Evolutionary conservation across 1,140 invertebrate genomes (phyloP).

Genomic region (Nephila pilipes): DNA sequence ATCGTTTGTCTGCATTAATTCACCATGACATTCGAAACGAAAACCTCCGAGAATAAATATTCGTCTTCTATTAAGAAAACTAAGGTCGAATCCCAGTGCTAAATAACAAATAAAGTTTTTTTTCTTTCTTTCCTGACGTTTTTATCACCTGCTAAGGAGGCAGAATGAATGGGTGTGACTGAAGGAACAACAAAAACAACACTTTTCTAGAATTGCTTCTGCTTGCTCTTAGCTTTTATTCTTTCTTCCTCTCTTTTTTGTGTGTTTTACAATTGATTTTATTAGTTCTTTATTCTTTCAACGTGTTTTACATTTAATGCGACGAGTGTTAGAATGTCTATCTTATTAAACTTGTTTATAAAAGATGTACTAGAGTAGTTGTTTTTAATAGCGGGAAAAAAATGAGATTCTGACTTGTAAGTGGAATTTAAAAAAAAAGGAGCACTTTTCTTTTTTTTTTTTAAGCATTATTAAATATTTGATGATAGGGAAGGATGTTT

Average conservation of each 20-base stretch:
- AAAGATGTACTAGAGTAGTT: neutral
- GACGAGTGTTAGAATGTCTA: neutral
- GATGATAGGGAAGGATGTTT: no score
- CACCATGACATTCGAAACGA: neutral
- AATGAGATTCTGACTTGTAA: no score
- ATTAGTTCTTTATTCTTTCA: neutral
- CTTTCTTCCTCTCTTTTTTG: neutral
- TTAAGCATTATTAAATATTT: no score
- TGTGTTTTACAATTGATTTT: constrained; percentile 2
- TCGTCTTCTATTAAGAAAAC: constrained; percentile 4
- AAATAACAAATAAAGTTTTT: constrained; percentile 36
- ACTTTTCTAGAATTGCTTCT: constrained; percentile 23
- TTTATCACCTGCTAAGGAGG: constrained; percentile 48
- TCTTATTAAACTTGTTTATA: neutral
- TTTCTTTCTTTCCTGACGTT: neutral
- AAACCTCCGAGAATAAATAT: neutral
- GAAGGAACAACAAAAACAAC: constrained; percentile 7
- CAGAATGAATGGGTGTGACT: constrained; percentile 26
- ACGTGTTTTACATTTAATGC: neutral
- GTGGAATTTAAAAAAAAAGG: no score
- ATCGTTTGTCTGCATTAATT: constrained; percentile 18
- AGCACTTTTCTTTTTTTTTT: no score
- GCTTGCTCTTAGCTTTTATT: constrained; percentile 11
- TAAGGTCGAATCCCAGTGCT: neutral
- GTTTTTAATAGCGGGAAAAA: no score